phyloP scores from a whole-genome alignment of 1,140 invertebrate species.

The Danaus plexippus region DNA sequence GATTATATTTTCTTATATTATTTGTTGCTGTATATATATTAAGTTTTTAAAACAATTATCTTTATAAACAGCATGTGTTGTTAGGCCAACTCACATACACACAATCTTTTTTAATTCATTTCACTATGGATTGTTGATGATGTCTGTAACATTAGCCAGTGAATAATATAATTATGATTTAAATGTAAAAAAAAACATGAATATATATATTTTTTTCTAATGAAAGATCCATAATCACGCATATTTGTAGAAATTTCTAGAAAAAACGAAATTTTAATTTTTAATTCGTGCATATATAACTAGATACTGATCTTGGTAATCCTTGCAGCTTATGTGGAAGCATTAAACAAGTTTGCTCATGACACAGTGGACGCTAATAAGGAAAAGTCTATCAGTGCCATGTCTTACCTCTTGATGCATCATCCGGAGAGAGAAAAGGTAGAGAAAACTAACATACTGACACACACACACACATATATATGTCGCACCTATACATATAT shows the following conservation, averaged over 20 bases:
- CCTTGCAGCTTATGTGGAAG: conserved; percentile 46
- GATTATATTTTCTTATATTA: too few relatives aligned
- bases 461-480: too few relatives aligned
- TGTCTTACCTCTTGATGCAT: conserved; percentile 84
- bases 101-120: too few relatives aligned
- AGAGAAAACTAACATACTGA: conserved; percentile 4
- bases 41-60: too few relatives aligned
- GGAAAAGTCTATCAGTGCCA: conserved; percentile 83
- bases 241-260: neutral
- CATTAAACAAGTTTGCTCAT: conserved; percentile 63
- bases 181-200: neutral
- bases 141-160: too few relatives aligned
- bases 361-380: conserved; percentile 80
- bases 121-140: too few relatives aligned
- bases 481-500: too few relatives aligned
- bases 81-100: too few relatives aligned
- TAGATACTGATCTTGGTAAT: neutral
- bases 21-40: too few relatives aligned
- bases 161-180: too few relatives aligned
- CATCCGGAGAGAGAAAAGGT: conserved; percentile 93
- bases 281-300: neutral
- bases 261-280: neutral
- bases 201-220: neutral
- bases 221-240: neutral
- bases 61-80: too few relatives aligned